A percentile compares a stretch with the other conserved stretches of the same genome.
Conservation (phyloP, 2,888 invertebrate species). For the Nycteola revayana region DNA sequence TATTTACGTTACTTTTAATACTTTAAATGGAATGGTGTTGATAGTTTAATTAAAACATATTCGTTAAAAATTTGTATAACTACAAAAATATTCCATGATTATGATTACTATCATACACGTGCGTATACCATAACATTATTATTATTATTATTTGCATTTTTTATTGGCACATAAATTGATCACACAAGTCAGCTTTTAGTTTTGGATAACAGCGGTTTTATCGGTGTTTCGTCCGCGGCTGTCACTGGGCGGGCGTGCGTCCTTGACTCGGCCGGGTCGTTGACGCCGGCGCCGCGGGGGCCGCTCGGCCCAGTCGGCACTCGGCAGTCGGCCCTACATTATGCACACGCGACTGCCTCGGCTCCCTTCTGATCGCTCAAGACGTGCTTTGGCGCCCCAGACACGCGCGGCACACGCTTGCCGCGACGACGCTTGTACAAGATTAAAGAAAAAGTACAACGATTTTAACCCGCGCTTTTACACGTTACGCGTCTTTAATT, state of each 20-base stretch:
- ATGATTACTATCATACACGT: no score
- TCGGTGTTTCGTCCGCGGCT: constrained; percentile 35
- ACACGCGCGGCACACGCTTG: constrained; percentile 43
- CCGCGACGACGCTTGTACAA: constrained; percentile 14
- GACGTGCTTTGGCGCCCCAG: constrained; percentile 42
- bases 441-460: constrained; percentile 21
- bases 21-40: no score
- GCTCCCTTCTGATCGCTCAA: constrained; percentile 50
- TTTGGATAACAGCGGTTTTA: constrained; percentile 42
- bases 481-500: not conserved
- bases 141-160: constrained; percentile 11
- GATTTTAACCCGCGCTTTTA: constrained; percentile 10
- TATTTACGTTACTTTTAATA: no score
- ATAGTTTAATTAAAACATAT: no score
- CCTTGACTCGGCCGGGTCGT: constrained; percentile 69
- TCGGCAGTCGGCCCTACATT: constrained; percentile 61
- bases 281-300: constrained; percentile 64
- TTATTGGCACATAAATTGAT: constrained; percentile 30
- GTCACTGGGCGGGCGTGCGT: constrained; percentile 54
- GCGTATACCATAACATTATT: no score
- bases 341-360: constrained; percentile 62
- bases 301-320: constrained; percentile 42
- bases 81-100: no score
- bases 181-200: constrained; percentile 28
- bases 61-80: no score